These are phyloP conservation scores for Phoenicopterus ruber DNA, from an alignment of 2,113 vertebrate species.

Conservation along the genomic window DNA sequence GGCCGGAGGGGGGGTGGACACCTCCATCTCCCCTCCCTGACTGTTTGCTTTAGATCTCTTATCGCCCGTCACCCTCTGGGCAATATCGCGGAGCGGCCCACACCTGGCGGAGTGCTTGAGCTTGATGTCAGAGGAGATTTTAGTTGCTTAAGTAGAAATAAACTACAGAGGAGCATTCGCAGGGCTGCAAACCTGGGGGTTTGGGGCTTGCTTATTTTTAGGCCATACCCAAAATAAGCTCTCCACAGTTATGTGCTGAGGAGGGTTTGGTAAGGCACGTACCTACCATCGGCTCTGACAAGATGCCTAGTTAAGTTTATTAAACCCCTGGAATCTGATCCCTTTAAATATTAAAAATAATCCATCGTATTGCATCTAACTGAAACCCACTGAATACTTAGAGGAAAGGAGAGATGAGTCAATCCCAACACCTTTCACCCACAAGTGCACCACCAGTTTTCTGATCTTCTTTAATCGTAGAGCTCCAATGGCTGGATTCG, in stretches of 20 bases:
- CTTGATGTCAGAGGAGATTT: not conserved
- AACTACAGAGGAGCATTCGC: not conserved
- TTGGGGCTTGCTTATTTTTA: not conserved
- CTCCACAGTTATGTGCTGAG: not conserved
- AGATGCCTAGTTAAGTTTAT: not conserved
- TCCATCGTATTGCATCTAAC: slow-evolving; percentile 23
- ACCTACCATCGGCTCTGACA: not conserved
- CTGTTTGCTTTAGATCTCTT: slow-evolving; percentile 15
- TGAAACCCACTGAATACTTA: slow-evolving; percentile 33
- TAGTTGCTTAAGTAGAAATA: not conserved
- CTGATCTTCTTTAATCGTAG: slow-evolving; percentile 48
- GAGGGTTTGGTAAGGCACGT: not conserved
- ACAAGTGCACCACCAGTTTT: slow-evolving; percentile 31
- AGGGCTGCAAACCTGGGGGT: not conserved
- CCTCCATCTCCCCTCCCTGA: not conserved
- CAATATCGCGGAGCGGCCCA: not conserved
- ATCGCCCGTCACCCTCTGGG: not conserved
- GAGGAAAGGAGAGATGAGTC: slow-evolving; percentile 45
- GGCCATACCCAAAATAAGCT: not conserved
- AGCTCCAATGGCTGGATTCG: slow-evolving; percentile 39
- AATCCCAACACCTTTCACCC: slow-evolving; percentile 57
- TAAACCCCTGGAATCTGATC: slow-evolving; percentile 1
- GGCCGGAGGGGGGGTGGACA: not conserved
- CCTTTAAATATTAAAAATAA: slow-evolving; percentile 65
- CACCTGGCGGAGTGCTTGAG: not conserved